A percentile compares a stretch with the other conserved stretches of the same genome.
phyloP scores from a whole-genome alignment of 2,888 invertebrate species.

The Thymelicus sylvestris region DNA sequence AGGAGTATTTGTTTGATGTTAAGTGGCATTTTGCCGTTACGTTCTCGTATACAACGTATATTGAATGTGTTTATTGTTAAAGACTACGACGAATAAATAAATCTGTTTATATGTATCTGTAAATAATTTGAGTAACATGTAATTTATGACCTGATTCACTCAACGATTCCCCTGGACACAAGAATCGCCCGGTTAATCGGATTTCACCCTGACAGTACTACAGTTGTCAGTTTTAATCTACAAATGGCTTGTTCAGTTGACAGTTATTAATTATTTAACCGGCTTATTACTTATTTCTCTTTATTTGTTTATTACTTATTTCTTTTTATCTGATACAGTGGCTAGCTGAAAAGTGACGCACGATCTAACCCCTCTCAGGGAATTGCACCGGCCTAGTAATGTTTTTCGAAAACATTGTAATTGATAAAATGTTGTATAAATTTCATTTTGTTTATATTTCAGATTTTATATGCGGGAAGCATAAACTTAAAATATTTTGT shows the following conservation, averaged over 20 bases:
- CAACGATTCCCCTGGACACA: too few species aligned
- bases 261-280: not conserved
- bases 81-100: too few species aligned
- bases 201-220: not conserved
- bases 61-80: too few species aligned
- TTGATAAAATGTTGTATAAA: too few species aligned
- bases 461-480: too few species aligned
- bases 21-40: too few species aligned
- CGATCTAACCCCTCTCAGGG: not conserved
- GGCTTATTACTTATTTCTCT: not conserved
- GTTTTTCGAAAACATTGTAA: too few species aligned
- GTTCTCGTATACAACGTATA: too few species aligned
- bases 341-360: not conserved
- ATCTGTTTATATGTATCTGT: too few species aligned
- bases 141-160: not conserved
- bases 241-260: conserved; percentile 8
- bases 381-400: not conserved
- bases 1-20: too few species aligned
- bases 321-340: not conserved
- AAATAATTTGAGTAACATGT: not conserved
- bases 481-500: too few species aligned
- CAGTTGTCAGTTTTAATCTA: conserved; percentile 2
- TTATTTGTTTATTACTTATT: conserved; percentile 2
- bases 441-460: too few species aligned
- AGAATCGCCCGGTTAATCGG: not conserved